These are phyloP conservation scores for Lethenteron reissneri DNA, from an alignment of 2,113 vertebrate genomes.

Conservation along the genomic window DNA sequence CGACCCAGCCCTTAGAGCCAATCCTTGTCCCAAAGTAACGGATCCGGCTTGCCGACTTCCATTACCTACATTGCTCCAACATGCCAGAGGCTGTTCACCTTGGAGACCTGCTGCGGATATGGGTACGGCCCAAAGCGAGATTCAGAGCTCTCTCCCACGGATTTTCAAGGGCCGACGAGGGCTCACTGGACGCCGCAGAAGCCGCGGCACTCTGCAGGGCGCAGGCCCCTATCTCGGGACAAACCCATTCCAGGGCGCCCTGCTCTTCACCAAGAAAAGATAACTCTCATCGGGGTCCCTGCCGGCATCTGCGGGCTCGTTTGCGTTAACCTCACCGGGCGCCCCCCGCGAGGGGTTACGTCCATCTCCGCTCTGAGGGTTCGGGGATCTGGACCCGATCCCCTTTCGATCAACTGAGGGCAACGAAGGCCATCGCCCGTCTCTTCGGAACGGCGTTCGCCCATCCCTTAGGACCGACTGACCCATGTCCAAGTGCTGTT, in stretches of 20 bases:
- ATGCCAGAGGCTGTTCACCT: accelerated
- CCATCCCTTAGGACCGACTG: no score
- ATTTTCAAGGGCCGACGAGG: slow-evolving; percentile 2
- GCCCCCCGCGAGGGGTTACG: background rate
- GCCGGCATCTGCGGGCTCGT: background rate
- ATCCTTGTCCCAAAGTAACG: background rate
- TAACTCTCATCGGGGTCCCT: background rate
- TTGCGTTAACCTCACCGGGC: background rate
- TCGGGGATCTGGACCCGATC: no score
- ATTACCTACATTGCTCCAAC: background rate
- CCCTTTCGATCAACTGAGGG: no score
- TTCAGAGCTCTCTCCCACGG: background rate
- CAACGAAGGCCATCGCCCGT: no score
- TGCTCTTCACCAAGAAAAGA: background rate
- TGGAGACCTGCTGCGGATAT: background rate
- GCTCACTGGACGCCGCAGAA: background rate
- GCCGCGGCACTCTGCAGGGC: background rate
- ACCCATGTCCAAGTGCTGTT: slow-evolving; percentile 9
- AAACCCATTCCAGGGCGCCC: no score
- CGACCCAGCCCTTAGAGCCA: background rate
- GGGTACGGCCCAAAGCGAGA: no score
- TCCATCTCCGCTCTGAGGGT: no score
- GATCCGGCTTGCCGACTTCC: background rate
- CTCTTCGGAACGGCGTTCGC: no score
- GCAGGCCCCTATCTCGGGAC: no score